Conservation (phyloP, 2,113 vertebrate species). For the Neomonachus schauinslandi region DNA sequence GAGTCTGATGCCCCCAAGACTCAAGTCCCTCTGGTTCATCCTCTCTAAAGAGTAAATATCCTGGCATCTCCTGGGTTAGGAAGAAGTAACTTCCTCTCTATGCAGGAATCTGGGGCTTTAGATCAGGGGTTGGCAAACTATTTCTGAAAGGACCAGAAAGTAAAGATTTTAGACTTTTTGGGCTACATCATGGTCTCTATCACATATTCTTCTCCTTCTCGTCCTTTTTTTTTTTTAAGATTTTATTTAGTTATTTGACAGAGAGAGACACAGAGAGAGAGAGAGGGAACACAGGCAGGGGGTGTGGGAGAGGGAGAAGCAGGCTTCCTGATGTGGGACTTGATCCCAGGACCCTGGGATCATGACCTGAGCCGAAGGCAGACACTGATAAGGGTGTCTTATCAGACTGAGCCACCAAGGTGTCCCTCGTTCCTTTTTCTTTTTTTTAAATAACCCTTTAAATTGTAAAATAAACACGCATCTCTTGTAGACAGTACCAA, state of each 20-base stretch:
- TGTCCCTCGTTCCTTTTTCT: neutral
- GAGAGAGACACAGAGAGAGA: too few relatives aligned
- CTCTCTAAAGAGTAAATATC: neutral
- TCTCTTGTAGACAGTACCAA: neutral
- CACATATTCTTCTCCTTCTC: neutral
- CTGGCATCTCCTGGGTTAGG: neutral
- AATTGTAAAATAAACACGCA: slow-evolving; percentile 10
- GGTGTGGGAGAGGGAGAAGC: too few relatives aligned
- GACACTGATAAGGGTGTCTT: too few relatives aligned
- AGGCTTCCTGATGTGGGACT: too few relatives aligned
- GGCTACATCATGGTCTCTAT: neutral
- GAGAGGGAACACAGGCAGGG: too few relatives aligned
- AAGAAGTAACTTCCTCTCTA: neutral
- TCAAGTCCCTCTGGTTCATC: neutral
- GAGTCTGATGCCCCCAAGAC: neutral
- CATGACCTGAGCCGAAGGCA: too few relatives aligned
- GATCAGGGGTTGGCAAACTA: neutral
- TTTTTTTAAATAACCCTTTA: neutral
- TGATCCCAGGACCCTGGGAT: too few relatives aligned
- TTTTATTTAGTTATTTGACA: too few relatives aligned
- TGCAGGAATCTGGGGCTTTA: neutral
- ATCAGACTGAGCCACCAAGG: too few relatives aligned
- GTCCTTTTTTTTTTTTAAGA: neutral
- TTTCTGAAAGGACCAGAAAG: neutral
- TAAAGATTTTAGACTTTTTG: neutral